A percentile compares a stretch with the other conserved stretches of the same genome.
These are phyloP conservation scores for Oxytorus armatus DNA, from an alignment of 2,888 invertebrate genomes.

Conservation along the genomic window DNA sequence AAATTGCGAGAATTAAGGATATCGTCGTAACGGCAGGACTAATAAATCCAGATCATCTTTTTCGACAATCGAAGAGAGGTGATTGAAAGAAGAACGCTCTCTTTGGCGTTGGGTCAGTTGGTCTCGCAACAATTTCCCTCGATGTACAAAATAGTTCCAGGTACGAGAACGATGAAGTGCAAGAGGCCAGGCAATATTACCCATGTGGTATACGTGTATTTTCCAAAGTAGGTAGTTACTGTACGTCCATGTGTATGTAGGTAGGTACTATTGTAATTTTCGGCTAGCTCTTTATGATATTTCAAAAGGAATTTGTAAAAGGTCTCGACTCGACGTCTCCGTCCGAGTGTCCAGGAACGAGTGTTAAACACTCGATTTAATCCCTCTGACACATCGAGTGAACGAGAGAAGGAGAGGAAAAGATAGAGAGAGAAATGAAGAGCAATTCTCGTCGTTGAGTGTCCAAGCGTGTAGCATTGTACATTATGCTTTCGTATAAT, in stretches of 20 bases:
- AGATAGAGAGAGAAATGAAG: too few relatives aligned
- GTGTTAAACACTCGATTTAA: neutral
- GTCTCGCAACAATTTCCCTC: conserved; percentile 16
- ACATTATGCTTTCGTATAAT: too few relatives aligned
- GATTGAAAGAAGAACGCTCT: conserved; percentile 38
- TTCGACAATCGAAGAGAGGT: neutral
- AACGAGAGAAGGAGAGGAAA: too few relatives aligned
- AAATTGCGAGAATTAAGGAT: neutral
- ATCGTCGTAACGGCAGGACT: neutral
- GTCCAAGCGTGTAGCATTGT: too few relatives aligned
- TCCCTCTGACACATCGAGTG: too few relatives aligned
- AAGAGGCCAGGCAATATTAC: neutral
- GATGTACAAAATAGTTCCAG: conserved; percentile 29
- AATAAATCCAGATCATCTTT: neutral
- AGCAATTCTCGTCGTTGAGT: too few relatives aligned
- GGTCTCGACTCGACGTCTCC: neutral
- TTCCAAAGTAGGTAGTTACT: conserved; percentile 6
- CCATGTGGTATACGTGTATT: neutral
- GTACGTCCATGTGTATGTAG: neutral
- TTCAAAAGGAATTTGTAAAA: conserved; percentile 40
- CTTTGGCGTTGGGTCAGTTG: neutral
- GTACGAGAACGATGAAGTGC: conserved; percentile 22
- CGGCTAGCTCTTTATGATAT: conserved; percentile 19
- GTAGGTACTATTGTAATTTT: conserved; percentile 9
- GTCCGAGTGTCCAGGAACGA: neutral